Evolutionary conservation across 1,140 invertebrate species (phyloP), one percentile per base, ranked within the genome.

Genomic region (Chrysopa pallens): DNA sequence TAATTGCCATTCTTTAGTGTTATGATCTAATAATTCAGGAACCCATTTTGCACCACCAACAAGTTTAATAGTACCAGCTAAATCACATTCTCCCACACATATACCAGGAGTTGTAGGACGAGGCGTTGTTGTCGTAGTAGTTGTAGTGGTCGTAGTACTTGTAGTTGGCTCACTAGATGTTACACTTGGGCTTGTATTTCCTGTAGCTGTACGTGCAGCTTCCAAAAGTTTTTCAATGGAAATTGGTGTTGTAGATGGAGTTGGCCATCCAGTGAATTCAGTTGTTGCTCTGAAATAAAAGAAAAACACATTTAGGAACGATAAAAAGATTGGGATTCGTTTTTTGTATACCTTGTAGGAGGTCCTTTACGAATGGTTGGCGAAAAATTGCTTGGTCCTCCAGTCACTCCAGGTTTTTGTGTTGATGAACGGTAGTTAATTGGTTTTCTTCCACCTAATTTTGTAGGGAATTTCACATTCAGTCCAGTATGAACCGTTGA

Each of bases 251-350:
- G 84, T 87, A 1, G 82, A 80, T 5, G 78, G 74, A 6, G 84
- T 82, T 8, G 85, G 83, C 84, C 84, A 90, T 12, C 84, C 85
- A 8, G 84, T 87, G 52, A 90, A 90, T 57, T 85, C 81, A 2
- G 85, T 89, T 11, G 82, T 84, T 38, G 78, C 77, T 60, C 86
- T 84, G 52, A 36, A 58, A 64, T 49, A 14, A 48, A 40, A n/a
- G 13, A 42, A 27, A 29, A 27, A 40, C n/a, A 33, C 6, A 1
- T 31, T 29, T 8, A 37, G 14, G 17, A 5, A 4, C 9, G 17
- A 23, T 23, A 23, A 23, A 23, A 23, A 23, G 17, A 5, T 23
- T 5, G 17, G 17, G 2, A 23, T 3, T 23, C 2, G 17, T 23
- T 23, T 23, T 23, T 23, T 23, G 17, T 3, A 23, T 63, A 83